Evolutionary conservation across 2,888 invertebrate species (phyloP).

Genomic region (Ctenicera cuprea): DNA sequence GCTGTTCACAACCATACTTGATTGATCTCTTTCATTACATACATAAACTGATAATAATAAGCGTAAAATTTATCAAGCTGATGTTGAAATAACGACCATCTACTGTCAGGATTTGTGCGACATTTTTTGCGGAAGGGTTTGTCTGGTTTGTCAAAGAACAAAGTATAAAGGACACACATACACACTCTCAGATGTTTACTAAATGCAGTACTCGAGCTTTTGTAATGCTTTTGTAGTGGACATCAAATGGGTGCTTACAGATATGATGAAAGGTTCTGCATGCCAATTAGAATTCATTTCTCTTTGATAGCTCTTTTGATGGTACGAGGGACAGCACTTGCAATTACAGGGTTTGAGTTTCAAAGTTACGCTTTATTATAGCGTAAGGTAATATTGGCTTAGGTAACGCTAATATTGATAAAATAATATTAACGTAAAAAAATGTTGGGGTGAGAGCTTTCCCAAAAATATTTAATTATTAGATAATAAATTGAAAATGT

Average conservation of each 20-base stretch:
- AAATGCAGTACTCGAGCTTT: conserved; percentile 60
- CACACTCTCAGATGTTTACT: conserved; percentile 63
- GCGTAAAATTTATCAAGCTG: conserved; percentile 12
- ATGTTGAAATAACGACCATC: not conserved
- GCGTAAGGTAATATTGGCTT: no score
- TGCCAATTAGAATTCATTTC: conserved; percentile 52
- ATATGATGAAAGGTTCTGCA: conserved; percentile 51
- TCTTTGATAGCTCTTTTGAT: conserved; percentile 44
- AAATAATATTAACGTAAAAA: no score
- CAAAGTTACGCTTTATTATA: not conserved
- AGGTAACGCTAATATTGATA: not conserved
- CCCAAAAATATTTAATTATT: no score
- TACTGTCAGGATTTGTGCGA: conserved; percentile 18
- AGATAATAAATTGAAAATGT: no score
- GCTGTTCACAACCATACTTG: conserved; percentile 27
- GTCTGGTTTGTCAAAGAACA: conserved; percentile 51
- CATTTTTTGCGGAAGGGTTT: conserved; percentile 40
- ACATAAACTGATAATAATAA: conserved; percentile 6
- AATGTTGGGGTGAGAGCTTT: no score
- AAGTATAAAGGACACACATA: conserved; percentile 55
- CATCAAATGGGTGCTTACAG: conserved; percentile 58
- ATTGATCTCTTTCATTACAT: conserved; percentile 36
- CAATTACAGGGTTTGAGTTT: conserved; percentile 37
- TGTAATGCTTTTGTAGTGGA: conserved; percentile 60
- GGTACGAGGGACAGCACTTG: conserved; percentile 11